Base-by-base conservation (phyloP, 2,888 invertebrate genomes). In the Notodonta ziczac region DNA sequence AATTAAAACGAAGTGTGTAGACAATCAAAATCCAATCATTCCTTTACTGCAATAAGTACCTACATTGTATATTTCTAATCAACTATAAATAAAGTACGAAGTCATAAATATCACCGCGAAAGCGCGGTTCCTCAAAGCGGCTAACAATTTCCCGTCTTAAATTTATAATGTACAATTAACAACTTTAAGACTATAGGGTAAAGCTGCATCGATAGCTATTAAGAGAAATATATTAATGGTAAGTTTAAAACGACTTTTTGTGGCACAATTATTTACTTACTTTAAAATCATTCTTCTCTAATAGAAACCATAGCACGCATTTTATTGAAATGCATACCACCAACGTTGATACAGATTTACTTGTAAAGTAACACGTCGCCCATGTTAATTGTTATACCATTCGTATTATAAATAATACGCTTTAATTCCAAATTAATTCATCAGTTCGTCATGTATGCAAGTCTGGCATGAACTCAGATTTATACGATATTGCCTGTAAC, bases 361-460 rank as follows among this genome's bases (percentile, higher is more conserved):
- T 35, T 32, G 35, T 35, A 35, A 53, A 13, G 13, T 13, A 13
- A 53, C 14, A 14, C 39, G 54, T 39, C 54, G 35, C 13, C 39
- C 54, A 54, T 54, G 12, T 54, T 40, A 54, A 54, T 54, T 14
- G n/a, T 35, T 54, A 14, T 54, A 16, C 16, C 14, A 50, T n/a
- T 46, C 46, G 13, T 13, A 46, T 5, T 46, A 46, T 46, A 46
- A 46, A 46, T 46, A 13, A 46, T n/a, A n/a, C 13, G 46, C 13
- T 46, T 54, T 8, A 14, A 39, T 39, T 50, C 16, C 16, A 54
- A n/a, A 39, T 35, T 54, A 54, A 54, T 24, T 24, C 54, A 39
- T 40, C n/a, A 2, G 24, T 24, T 24, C 10, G 9, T 24, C 35
- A n/a, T 14, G 14, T 54, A 54, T 54, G 39, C 39, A 54, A 14